Evolutionary conservation across 1,140 invertebrate genomes (phyloP).

Genomic region (Atopsyche davidsoni): DNA sequence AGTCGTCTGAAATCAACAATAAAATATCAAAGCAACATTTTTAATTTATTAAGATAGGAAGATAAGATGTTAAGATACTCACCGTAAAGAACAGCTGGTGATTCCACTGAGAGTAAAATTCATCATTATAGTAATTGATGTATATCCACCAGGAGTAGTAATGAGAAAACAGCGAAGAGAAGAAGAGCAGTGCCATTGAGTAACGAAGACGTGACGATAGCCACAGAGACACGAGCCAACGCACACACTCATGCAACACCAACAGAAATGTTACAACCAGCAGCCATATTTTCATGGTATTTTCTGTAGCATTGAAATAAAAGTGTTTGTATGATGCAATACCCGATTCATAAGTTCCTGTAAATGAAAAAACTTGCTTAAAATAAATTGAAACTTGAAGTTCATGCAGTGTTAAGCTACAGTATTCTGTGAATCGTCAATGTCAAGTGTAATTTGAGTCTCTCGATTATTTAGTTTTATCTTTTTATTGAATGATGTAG

Average conservation of each 20-base stretch:
- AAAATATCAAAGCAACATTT: neutral
- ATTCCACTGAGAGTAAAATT: slow-evolving; percentile 70
- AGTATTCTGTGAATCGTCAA: neutral
- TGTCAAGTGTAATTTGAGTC: slow-evolving; percentile 4
- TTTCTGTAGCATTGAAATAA: slow-evolving; percentile 74
- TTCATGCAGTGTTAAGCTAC: too few relatives aligned
- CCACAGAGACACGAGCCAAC: slow-evolving; percentile 55
- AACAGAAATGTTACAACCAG: slow-evolving; percentile 61
- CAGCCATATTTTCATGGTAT: slow-evolving; percentile 73
- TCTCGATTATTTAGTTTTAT: too few relatives aligned
- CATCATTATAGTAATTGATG: slow-evolving; percentile 81
- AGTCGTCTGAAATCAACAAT: slow-evolving; percentile 47
- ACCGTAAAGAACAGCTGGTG: slow-evolving; percentile 70
- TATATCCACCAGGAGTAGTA: slow-evolving; percentile 82
- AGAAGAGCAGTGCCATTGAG: slow-evolving; percentile 66
- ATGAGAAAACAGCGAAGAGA: slow-evolving; percentile 68
- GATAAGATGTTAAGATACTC: slow-evolving; percentile 25
- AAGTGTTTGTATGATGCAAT: slow-evolving; percentile 73
- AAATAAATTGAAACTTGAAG: too few relatives aligned
- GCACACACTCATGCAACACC: slow-evolving; percentile 64
- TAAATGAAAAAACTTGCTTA: slow-evolving; percentile 34
- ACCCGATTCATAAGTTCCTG: slow-evolving; percentile 68
- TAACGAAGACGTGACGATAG: slow-evolving; percentile 52
- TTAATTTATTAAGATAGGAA: slow-evolving; percentile 8
- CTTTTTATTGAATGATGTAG: too few relatives aligned